phyloP scores from a whole-genome alignment of 2,113 vertebrate genomes.

The Uropsilus gracilis region DNA sequence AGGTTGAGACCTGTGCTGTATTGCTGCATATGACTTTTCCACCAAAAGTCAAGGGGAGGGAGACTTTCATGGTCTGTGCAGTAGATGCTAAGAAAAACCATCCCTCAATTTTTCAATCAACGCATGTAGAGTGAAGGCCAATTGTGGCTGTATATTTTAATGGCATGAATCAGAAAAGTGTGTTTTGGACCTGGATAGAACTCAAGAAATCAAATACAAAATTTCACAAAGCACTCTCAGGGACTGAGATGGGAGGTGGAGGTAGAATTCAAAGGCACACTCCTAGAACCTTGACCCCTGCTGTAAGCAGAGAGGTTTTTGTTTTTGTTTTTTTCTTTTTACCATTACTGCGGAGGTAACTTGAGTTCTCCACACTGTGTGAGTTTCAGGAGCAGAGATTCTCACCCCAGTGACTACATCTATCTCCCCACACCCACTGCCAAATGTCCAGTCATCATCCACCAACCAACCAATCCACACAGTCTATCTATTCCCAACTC shows the following conservation, averaged over 20 bases:
- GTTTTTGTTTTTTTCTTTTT: no score
- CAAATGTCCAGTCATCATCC: no score
- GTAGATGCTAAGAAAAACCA: background rate
- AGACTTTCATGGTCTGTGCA: background rate
- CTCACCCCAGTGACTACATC: no score
- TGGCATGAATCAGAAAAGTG: background rate
- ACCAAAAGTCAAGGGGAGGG: background rate
- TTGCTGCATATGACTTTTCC: conserved; percentile 3
- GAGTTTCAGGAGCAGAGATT: no score
- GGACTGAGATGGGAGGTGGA: background rate
- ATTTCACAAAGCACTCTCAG: background rate
- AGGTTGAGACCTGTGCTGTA: background rate
- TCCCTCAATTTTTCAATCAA: background rate
- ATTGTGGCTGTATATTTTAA: background rate
- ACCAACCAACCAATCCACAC: no score
- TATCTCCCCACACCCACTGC: no score
- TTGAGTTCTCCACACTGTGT: no score
- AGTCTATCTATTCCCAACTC: no score
- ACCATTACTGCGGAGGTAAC: no score
- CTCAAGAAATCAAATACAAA: background rate
- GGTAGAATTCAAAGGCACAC: background rate
- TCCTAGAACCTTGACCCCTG: background rate
- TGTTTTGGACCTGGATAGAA: background rate
- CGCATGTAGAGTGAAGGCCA: background rate
- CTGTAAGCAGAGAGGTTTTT: background rate